Base-by-base conservation (phyloP, 2,113 vertebrate species). In the Ellobius talpinus region DNA sequence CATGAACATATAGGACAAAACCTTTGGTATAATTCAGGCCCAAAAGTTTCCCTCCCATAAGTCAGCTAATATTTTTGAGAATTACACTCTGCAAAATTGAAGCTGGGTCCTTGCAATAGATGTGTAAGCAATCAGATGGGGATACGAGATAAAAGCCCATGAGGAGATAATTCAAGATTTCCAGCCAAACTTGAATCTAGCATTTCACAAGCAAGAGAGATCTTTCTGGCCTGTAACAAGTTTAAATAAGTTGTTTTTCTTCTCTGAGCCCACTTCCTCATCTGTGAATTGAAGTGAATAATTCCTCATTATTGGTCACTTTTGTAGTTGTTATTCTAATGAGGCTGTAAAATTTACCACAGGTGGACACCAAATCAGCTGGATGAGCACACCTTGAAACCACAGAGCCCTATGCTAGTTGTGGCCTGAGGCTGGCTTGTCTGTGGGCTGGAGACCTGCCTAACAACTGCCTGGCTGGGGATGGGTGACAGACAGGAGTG, bases 271-370 rank as follows among this genome's bases (percentile, higher is more conserved):
- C 47, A 29, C 70, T 87, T 92, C 61, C 29, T 85, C 52, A 91
- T 89, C 77, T 96, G 23, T 86, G 73, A 96, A 73, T 23, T 79
- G 76, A 96, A 77, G 39, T 91, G 87, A 96, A 50, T 58, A 66
- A 92, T 89, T 92, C n/a, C 55, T 77, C 72, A 24, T 1, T 45
- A 10, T 45, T 24, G 7, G 19, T 26, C 50, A 76, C 24, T n/a
- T 55, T 55, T 86, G n/a, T 72, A 47, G 73, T 31, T 31, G 77
- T 36, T 19, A 47, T 47, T 79, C 86, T 87, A 91, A 66, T 47
- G 89, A 29, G 58, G 39, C 61, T 55, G 31, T 1, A 73, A 50
- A 58, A 84, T 11, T 42, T 50, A 70, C 26, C 42, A 93, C 61
- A 29, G 13, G 52, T 88, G 42, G 14, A 29, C 33, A 93, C 74